A percentile compares a stretch with the other conserved stretches of the same genome.
Conservation (phyloP, 2,797 vertebrate genomes). For the Phataginus tricuspis region DNA sequence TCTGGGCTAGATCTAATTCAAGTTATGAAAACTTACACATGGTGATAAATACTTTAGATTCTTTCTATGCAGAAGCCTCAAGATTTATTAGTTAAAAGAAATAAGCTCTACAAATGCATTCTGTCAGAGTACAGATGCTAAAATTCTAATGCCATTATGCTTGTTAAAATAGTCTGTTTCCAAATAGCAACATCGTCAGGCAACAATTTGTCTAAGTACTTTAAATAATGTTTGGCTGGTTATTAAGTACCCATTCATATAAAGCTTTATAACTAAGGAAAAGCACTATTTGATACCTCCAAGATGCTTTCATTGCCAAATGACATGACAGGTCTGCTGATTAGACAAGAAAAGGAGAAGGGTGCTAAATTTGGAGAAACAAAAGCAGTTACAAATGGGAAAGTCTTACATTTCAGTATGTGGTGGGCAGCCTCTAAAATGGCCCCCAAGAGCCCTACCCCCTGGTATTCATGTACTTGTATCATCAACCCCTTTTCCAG, state of each 20-base stretch:
- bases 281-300: background rate
- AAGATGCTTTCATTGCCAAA: constrained; percentile 26
- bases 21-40: constrained; percentile 36
- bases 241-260: background rate
- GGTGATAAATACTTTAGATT: constrained; percentile 45
- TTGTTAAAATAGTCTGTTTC: constrained; percentile 59
- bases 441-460: background rate
- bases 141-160: constrained; percentile 42
- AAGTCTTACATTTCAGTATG: background rate
- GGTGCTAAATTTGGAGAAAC: background rate
- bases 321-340: constrained; percentile 13
- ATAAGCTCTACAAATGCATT: constrained; percentile 39
- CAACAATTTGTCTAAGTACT: constrained; percentile 13
- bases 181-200: constrained; percentile 24
- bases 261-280: constrained; percentile 38
- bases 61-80: background rate
- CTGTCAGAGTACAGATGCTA: constrained; percentile 5
- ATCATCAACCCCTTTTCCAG: background rate
- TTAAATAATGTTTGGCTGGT: constrained; percentile 23
- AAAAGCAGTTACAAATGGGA: background rate
- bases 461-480: background rate
- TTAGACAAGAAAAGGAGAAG: background rate
- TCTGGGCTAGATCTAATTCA: constrained; percentile 21
- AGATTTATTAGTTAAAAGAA: constrained; percentile 49
- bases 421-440: background rate